These are phyloP conservation scores for Setipinna tenuifilis DNA, from an alignment of 2,797 vertebrate genomes.

Conservation along the genomic window DNA sequence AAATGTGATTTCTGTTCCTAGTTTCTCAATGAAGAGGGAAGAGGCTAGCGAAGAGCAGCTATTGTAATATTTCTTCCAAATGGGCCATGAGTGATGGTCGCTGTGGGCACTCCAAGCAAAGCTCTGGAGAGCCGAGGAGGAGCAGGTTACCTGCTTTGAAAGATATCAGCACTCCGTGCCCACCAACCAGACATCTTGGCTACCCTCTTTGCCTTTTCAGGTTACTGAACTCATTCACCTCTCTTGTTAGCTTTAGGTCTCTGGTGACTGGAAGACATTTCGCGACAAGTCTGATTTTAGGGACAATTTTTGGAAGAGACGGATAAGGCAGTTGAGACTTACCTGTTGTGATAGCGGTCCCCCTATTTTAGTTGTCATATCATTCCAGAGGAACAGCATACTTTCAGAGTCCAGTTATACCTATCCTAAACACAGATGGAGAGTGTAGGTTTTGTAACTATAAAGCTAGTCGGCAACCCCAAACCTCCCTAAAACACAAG, in stretches of 20 bases:
- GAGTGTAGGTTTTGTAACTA: neutral
- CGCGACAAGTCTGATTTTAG: neutral
- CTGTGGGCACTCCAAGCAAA: neutral
- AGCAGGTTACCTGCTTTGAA: neutral
- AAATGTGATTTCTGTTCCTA: slow-evolving; percentile 40
- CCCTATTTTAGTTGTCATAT: neutral
- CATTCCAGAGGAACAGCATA: neutral
- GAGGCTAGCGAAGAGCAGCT: neutral
- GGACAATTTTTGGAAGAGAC: neutral
- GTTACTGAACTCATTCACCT: neutral
- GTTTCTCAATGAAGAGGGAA: slow-evolving; percentile 38
- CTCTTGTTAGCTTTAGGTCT: neutral
- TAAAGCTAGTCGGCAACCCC: neutral
- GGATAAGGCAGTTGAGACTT: neutral
- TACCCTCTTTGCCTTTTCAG: neutral
- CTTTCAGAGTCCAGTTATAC: neutral
- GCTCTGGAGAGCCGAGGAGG: neutral
- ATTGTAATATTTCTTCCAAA: neutral
- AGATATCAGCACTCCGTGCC: neutral
- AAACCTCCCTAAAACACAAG: neutral
- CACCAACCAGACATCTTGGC: neutral
- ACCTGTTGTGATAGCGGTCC: neutral
- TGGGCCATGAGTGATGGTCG: neutral
- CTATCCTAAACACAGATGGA: neutral
- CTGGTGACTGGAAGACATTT: neutral